Evolutionary conservation across 2,113 vertebrate species (phyloP), one percentile per base, ranked within the genome.

Genomic region (Prochilodus magdalenae): DNA sequence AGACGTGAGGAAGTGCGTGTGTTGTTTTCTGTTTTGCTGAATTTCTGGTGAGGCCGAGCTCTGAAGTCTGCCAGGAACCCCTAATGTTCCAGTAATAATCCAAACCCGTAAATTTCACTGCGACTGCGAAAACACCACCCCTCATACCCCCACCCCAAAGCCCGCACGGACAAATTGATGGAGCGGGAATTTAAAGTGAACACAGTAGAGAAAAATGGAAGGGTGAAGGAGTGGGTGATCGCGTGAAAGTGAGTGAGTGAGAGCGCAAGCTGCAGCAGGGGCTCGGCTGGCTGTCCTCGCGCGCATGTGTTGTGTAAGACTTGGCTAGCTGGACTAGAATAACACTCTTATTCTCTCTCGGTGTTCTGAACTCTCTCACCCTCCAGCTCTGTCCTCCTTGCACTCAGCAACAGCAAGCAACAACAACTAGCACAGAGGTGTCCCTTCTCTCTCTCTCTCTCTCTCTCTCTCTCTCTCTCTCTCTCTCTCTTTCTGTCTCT

Each of bases 361-460:
- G 75, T 74, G 62, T 73, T 85, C 65, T 85, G 84, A 85, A 85
- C 80, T 85, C 80, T 79, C 53, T 82, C 78, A 81, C 75, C 75
- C 76, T 63, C 22, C 49, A 70, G 75, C 70, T 82, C 70, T 67
- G 69, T 79, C 80, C 82, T 66, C 75, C 63, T 80, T 29, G 77
- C 66, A 71, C 20, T 33, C 75, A 75, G 33, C 55, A 78, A 79
- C 30, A 66, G 55, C 47, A 44, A 63, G 80, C 66, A 79, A 71
- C 53, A 40, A 44, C 66, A 72, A 72, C 81, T 77, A 66, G 59
- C 75, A 69, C 63, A 69, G 75, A 65, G 63, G 76, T 55, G 53
- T 27, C 36, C 72, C 47, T 30, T 44, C 73, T 29, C 73, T 59
- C 73, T 67, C 71, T 18, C 47, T 60, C 70, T 76, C 57, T 57